Base-by-base conservation (phyloP, 1,140 invertebrate genomes). In the Episyrphus balteatus region DNA sequence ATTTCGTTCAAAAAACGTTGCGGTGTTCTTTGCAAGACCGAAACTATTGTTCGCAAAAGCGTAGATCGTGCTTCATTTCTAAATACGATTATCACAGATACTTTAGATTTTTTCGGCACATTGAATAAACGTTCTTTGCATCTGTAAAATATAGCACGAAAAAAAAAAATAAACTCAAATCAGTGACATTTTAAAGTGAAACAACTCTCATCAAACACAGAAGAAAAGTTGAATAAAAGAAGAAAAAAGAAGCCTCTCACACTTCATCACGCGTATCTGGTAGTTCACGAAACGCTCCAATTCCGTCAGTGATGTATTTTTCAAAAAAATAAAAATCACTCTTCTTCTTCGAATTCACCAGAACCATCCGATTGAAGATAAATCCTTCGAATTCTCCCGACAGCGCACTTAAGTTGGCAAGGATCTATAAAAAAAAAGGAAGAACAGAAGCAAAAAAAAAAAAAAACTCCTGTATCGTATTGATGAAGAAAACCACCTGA, bases 1-100 rank as follows among this genome's bases (percentile, higher is more conserved):
- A 99, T 85, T 73, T 98, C 93, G 51, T 92, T 78, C 1, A 98
- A 61, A 15, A 92, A 65, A 34, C 76, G 58, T 1, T 61, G 49
- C 2, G 90, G 85, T 9, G 91, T 92, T 51, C 88, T 74, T 55
- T 88, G 79, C 19, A 97, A 62, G 48, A 98, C 79, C 14, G 88
- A 90, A 55, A 57, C 39, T 6, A 68, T 40, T 1, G 87, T 89
- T 42, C 87, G 65, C 11, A 88, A 56, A 1, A 90, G 62, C 2
- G 84, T 85, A 7, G 84, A 86, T 76, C 83, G 87, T 8, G 87
- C 84, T 68, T 90, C 87, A 62, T 90, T 90, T 55, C 89, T 83
- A 59, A 86, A 88, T 2, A 86, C 83, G 48, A 91, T 87, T 45
- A 90, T 83, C 7, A 91, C 71, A 17, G 79, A 80, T 1, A 84